Evolutionary conservation across 2,113 vertebrate species (phyloP).

Genomic region (Kryptolebias marmoratus): DNA sequence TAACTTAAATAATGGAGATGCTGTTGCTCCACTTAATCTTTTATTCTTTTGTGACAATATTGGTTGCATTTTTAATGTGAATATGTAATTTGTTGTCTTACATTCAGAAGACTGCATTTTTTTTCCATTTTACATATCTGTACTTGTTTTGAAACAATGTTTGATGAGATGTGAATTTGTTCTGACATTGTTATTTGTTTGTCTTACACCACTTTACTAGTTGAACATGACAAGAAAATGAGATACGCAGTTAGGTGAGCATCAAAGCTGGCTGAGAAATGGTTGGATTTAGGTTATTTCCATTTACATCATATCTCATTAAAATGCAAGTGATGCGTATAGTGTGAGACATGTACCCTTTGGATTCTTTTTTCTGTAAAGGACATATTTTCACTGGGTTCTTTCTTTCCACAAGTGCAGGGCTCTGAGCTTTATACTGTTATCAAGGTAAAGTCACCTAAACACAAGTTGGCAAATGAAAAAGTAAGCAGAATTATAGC

Average conservation of each 20-base stretch:
- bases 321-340: background rate
- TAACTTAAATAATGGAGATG: too few relatives aligned
- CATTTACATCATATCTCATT: constrained; percentile 19
- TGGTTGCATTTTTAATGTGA: too few relatives aligned
- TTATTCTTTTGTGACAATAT: too few relatives aligned
- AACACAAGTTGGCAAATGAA: background rate
- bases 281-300: constrained; percentile 12
- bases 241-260: constrained; percentile 14
- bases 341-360: background rate
- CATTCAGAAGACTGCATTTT: too few relatives aligned
- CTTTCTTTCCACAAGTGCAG: background rate
- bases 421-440: background rate
- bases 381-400: constrained; percentile 5
- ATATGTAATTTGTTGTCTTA: too few relatives aligned
- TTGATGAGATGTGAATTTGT: background rate
- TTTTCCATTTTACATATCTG: too few relatives aligned
- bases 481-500: background rate
- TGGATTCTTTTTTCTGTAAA: background rate
- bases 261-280: constrained; percentile 9
- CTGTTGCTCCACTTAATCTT: too few relatives aligned
- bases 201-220: constrained; percentile 3
- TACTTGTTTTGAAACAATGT: background rate
- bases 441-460: background rate
- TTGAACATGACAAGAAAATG: constrained; percentile 10
- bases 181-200: constrained; percentile 4